Evolutionary conservation across 2,113 vertebrate species (phyloP), one percentile per base, ranked within the genome.

Genomic region (Pipa parva): DNA sequence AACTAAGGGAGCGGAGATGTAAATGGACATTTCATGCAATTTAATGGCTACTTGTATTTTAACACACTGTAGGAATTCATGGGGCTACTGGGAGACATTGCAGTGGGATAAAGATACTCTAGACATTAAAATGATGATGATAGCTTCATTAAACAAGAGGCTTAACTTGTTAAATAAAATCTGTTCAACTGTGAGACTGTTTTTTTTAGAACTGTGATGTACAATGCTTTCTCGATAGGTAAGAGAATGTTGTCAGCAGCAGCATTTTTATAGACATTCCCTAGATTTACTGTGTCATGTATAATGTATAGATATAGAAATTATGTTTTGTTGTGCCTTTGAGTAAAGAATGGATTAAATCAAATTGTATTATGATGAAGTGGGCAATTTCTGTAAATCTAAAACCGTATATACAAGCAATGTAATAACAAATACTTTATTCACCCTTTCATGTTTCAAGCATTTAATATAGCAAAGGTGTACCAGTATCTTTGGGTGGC

Each of bases 31-130:
- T 39, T 26, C 37, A n/a, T 7, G 13, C 15, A 7, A 28, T 51
- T 36, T 69, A 59, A 52, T 52, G 48, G 28, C 60, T 51, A 9
- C 52, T 59, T 69, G 22, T 68, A n/a, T 61, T 61, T 69, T 61
- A 31, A 54, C 28, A 52, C 50, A 45, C 11, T 54, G 20, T 13
- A 29, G 66, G 42, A 8, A 51, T 70, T 70, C 60, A 70, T 61
- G 24, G 57, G 26, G 18, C 66, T n/a, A 54, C 49, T 54, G 66
- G 57, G 58, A 52, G 36, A 39, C 22, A 37, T 12, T 29, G 29
- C n/a, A 33, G 39, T 31, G 48, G 36, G 45, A 51, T 61, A 15
- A 39, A 51, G 37, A 50, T 60, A 25, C 25, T 12, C 17, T 17
- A 37, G 1, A n/a, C 57, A 45, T 52, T 69, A 61, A 45, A 8